These are phyloP conservation scores for Lasioglossum figueresi DNA, from an alignment of 2,888 invertebrate species.

Conservation along the genomic window DNA sequence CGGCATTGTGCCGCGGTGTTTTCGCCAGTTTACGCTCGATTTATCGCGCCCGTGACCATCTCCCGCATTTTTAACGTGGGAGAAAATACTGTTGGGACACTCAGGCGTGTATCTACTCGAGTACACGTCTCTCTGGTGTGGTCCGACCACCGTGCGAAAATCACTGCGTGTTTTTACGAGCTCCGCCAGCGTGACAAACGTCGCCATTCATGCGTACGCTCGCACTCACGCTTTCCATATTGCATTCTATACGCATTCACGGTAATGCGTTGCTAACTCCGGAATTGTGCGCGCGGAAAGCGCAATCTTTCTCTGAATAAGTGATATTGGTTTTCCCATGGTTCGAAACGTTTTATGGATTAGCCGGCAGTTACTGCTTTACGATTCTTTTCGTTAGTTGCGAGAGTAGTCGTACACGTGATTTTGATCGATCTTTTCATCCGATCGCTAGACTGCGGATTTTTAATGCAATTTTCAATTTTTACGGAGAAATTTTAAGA, in stretches of 20 bases:
- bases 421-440: background rate
- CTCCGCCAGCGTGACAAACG: background rate
- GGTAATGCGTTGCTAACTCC: no score
- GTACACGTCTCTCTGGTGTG: background rate
- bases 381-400: background rate
- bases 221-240: background rate
- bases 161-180: background rate
- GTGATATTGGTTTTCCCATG: background rate
- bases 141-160: constrained; percentile 26
- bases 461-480: no score
- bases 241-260: background rate
- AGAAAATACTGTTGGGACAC: constrained; percentile 25
- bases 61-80: constrained; percentile 71
- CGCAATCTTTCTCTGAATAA: background rate
- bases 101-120: background rate
- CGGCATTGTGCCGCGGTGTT: constrained; percentile 74
- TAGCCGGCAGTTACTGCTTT: background rate
- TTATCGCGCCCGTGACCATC: constrained; percentile 54
- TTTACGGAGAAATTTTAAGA: no score
- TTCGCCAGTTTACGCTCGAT: constrained; percentile 57
- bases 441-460: no score
- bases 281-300: background rate
- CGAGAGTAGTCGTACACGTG: background rate
- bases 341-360: background rate
- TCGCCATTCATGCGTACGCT: background rate